A percentile compares a stretch with the other conserved stretches of the same genome.
phyloP scores from a whole-genome alignment of 2,888 invertebrate genomes.

The Synergus itoensis region DNA sequence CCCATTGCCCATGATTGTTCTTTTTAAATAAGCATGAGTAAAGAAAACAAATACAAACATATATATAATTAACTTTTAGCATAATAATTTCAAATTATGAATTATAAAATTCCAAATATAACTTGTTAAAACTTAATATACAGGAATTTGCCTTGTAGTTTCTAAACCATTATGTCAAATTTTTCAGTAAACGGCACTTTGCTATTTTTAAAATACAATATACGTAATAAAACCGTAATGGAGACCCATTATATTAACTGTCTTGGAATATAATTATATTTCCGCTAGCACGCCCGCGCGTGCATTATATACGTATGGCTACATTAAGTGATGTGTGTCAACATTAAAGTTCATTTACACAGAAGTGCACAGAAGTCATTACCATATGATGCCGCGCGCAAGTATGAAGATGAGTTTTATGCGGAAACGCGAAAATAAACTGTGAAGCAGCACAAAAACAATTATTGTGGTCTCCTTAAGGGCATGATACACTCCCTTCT shows the following conservation, averaged over 20 bases:
- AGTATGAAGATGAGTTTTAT: background rate
- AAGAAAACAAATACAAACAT: too few species aligned
- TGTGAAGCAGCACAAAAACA: background rate
- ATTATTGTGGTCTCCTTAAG: background rate
- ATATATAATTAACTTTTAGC: too few species aligned
- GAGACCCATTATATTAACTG: background rate
- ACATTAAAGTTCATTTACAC: conserved; percentile 1
- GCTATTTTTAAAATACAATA: background rate
- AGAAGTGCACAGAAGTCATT: background rate
- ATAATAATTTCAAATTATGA: too few species aligned
- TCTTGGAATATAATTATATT: background rate
- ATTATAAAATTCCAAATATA: too few species aligned
- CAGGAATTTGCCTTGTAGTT: background rate
- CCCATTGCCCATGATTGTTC: background rate
- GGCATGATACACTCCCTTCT: too few species aligned
- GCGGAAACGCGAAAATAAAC: background rate
- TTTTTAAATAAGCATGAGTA: background rate
- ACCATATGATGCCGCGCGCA: background rate
- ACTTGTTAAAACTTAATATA: too few species aligned
- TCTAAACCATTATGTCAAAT: background rate
- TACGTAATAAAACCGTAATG: background rate
- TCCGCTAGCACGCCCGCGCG: background rate
- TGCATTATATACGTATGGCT: background rate
- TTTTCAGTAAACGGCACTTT: background rate
- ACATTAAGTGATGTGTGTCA: background rate